Evolutionary conservation across 2,888 invertebrate genomes (phyloP).

Genomic region (Scrobipalpa costella): DNA sequence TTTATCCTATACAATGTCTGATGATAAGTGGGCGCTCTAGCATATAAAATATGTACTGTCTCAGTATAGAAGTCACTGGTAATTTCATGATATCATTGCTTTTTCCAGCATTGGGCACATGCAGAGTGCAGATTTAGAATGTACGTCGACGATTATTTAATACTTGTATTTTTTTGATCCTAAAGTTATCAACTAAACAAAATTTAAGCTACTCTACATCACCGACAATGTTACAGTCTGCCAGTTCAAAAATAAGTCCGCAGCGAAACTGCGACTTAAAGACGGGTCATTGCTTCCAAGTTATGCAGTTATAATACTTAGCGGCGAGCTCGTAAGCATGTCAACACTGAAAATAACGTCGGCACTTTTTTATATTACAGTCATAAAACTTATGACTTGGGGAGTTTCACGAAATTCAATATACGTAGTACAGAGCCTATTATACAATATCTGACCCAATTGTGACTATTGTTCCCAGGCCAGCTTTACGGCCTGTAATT

Average conservation of each 20-base stretch:
- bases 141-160: too few relatives aligned
- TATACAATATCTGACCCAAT: slow-evolving; percentile 11
- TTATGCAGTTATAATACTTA: slow-evolving; percentile 2
- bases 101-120: too few relatives aligned
- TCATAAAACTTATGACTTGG: slow-evolving; percentile 1
- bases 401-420: neutral
- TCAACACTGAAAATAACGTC: neutral
- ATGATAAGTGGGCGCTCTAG: too few relatives aligned
- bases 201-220: too few relatives aligned
- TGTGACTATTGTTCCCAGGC: neutral
- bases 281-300: slow-evolving; percentile 5
- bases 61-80: too few relatives aligned
- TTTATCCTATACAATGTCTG: too few relatives aligned
- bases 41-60: too few relatives aligned
- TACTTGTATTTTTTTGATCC: too few relatives aligned
- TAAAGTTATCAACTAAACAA: too few relatives aligned
- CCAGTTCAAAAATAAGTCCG: neutral
- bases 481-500: neutral
- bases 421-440: neutral
- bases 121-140: too few relatives aligned
- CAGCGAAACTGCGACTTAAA: neutral
- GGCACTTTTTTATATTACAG: slow-evolving; percentile 3
- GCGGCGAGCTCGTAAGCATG: neutral
- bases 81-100: too few relatives aligned
- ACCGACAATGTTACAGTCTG: too few relatives aligned